Conservation (phyloP, 2,797 vertebrate species). For the Tauraco hartlaubi region DNA sequence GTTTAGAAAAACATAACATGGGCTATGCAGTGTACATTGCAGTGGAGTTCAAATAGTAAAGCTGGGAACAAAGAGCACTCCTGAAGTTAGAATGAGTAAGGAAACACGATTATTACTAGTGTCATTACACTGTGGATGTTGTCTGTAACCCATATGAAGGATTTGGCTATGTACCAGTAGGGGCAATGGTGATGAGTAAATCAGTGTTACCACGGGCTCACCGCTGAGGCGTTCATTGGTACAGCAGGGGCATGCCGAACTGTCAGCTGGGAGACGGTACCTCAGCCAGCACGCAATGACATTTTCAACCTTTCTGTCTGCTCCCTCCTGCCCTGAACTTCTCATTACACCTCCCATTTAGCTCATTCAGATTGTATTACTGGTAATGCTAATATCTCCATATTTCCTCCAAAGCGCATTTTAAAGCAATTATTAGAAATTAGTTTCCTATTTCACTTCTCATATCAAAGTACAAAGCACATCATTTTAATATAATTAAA, state of each 20-base stretch:
- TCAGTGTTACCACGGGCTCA: background rate
- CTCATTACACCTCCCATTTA: slow-evolving; percentile 59
- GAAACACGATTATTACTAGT: background rate
- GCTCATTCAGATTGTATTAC: slow-evolving; percentile 67
- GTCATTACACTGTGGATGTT: background rate
- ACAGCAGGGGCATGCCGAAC: background rate
- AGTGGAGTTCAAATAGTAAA: background rate
- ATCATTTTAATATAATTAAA: slow-evolving; percentile 69
- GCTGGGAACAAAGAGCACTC: background rate
- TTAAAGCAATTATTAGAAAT: slow-evolving; percentile 70
- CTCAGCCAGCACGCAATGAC: background rate
- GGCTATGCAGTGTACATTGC: background rate
- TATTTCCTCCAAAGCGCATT: slow-evolving; percentile 65
- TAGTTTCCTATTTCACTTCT: slow-evolving; percentile 67
- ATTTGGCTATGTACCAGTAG: background rate
- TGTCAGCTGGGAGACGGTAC: background rate
- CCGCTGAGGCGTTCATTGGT: background rate
- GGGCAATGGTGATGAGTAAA: background rate
- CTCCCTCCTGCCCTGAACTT: slow-evolving; percentile 33
- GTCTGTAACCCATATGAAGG: background rate
- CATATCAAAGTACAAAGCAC: slow-evolving; percentile 63
- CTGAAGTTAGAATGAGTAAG: background rate
- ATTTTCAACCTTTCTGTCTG: slow-evolving; percentile 42
- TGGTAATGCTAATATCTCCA: slow-evolving; percentile 56
- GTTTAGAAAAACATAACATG: background rate